Conservation (phyloP, 2,888 invertebrate genomes). For the Lapara coniferarum region DNA sequence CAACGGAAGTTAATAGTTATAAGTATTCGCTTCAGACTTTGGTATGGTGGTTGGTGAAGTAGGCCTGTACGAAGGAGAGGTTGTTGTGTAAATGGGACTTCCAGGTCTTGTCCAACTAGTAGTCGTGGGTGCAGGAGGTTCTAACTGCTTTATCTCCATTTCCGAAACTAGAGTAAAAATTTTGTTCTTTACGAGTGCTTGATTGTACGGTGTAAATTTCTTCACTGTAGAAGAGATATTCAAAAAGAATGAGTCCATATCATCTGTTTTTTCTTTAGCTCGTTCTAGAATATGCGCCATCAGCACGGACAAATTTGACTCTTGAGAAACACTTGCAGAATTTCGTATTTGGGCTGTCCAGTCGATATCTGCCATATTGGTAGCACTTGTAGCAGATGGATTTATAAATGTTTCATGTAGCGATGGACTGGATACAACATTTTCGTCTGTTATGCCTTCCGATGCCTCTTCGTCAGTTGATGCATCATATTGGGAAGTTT, state of each 20-base stretch:
- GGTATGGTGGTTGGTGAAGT: background rate
- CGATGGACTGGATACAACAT: background rate
- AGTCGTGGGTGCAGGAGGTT: background rate
- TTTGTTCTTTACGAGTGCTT: constrained; percentile 28
- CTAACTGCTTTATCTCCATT: constrained; percentile 13
- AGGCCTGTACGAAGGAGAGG: background rate
- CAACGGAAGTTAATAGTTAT: too few relatives aligned
- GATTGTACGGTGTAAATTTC: constrained; percentile 29
- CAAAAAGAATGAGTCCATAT: constrained; percentile 30
- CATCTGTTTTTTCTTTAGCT: constrained; percentile 8
- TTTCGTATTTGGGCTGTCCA: background rate
- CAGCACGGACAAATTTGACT: background rate
- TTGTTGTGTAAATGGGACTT: background rate
- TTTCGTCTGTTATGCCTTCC: background rate
- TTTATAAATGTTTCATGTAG: background rate
- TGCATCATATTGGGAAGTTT: background rate
- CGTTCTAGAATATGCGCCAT: background rate
- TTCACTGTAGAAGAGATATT: constrained; percentile 29
- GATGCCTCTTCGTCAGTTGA: background rate
- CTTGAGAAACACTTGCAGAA: background rate
- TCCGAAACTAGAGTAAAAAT: constrained; percentile 25
- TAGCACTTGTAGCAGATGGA: background rate
- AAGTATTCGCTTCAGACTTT: too few relatives aligned
- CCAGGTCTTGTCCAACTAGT: background rate
- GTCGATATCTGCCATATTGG: background rate